Percentiles rank a stretch among this genome's conserved stretches.
Conservation (phyloP, 2,888 invertebrate species). For the Dendrolimus houi region DNA sequence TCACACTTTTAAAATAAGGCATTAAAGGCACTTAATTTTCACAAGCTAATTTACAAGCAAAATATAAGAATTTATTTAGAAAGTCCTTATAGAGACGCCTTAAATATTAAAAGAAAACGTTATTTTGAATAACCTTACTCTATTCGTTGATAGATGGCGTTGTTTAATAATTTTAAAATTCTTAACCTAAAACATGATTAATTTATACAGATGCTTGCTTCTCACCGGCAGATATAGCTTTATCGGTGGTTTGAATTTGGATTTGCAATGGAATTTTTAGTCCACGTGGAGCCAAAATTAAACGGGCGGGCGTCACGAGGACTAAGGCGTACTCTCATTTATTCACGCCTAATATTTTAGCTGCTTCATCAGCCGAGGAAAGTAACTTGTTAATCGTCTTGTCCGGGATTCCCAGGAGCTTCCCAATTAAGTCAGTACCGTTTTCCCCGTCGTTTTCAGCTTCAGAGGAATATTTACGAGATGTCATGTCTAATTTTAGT, state of each 20-base stretch:
- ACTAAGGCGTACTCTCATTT: constrained; percentile 78
- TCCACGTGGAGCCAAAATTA: constrained; percentile 65
- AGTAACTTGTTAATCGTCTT: constrained; percentile 90
- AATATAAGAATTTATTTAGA: constrained; percentile 7
- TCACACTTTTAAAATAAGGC: constrained; percentile 54
- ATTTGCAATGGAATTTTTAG: constrained; percentile 44
- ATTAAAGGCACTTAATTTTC: constrained; percentile 49
- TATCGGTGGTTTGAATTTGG: constrained; percentile 26
- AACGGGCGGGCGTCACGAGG: constrained; percentile 65
- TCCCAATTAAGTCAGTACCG: constrained; percentile 88
- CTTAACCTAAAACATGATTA: neutral
- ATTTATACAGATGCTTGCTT: neutral
- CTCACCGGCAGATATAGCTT: constrained; percentile 11
- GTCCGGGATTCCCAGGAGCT: constrained; percentile 91
- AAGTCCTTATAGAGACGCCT: neutral
- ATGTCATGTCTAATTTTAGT: constrained; percentile 61
- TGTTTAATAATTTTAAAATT: constrained; percentile 19
- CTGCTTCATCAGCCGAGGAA: constrained; percentile 89
- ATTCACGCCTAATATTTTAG: constrained; percentile 90
- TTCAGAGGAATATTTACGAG: constrained; percentile 68
- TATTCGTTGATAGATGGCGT: constrained; percentile 36
- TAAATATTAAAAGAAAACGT: constrained; percentile 1
- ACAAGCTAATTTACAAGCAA: constrained; percentile 24
- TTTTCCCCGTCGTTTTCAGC: constrained; percentile 73
- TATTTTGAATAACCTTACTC: constrained; percentile 9